A percentile compares a stretch with the other conserved stretches of the same genome.
Conservation (phyloP, 2,888 invertebrate species). For the Ariolimax columbianus region DNA sequence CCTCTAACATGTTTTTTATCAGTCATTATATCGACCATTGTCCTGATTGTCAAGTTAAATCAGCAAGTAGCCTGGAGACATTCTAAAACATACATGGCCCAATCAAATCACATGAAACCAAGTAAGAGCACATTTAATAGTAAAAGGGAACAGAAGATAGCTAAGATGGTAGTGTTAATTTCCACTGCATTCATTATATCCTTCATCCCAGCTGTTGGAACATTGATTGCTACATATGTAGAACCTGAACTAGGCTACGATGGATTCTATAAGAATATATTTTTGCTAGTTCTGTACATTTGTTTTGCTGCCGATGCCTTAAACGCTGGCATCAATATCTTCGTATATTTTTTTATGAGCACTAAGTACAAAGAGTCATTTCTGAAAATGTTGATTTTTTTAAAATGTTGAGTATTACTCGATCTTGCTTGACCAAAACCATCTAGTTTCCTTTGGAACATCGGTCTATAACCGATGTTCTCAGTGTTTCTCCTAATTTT, state of each 20-base stretch:
- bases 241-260: conserved; percentile 22
- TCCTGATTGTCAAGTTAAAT: background rate
- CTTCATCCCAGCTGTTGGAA: conserved; percentile 7
- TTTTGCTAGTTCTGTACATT: background rate
- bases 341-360: background rate
- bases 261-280: background rate
- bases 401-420: too few species aligned
- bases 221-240: background rate
- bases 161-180: conserved; percentile 17
- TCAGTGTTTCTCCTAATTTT: too few species aligned
- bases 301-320: background rate
- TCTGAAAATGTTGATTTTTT: background rate
- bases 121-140: background rate
- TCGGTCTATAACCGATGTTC: too few species aligned
- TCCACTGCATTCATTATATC: conserved; percentile 6
- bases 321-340: conserved; percentile 22
- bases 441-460: too few species aligned
- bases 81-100: background rate
- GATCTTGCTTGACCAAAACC: too few species aligned
- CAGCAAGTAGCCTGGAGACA: conserved; percentile 9
- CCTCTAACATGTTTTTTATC: background rate
- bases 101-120: background rate
- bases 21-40: background rate
- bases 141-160: background rate
- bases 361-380: conserved; percentile 10